Conservation (phyloP, 2,797 vertebrate species). For the Pempheris klunzingeri region DNA sequence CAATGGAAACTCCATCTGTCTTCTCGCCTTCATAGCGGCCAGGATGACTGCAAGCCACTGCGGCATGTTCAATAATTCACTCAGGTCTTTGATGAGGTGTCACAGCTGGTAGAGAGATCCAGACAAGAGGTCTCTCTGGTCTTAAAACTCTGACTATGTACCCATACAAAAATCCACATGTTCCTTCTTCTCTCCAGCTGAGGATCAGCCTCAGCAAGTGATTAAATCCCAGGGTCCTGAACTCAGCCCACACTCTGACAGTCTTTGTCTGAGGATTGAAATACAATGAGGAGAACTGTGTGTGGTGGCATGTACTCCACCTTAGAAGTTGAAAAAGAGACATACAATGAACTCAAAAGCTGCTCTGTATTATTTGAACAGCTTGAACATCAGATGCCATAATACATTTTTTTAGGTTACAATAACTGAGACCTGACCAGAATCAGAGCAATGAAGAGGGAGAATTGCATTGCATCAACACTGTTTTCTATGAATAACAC, state of each 20-base stretch:
- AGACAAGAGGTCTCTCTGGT: constrained; percentile 29
- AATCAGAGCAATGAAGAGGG: neutral
- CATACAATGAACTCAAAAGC: too few species aligned
- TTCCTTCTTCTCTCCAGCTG: neutral
- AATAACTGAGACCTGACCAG: neutral
- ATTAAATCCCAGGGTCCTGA: constrained; percentile 16
- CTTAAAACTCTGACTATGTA: constrained; percentile 19
- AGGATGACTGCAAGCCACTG: constrained; percentile 20
- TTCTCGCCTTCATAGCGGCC: constrained; percentile 17
- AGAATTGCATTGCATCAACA: neutral
- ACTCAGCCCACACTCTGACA: neutral
- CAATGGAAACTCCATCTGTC: constrained; percentile 47
- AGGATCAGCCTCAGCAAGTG: neutral
- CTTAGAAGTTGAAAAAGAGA: neutral
- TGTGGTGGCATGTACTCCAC: neutral
- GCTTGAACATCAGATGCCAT: neutral
- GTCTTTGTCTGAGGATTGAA: constrained; percentile 5
- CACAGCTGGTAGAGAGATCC: constrained; percentile 39
- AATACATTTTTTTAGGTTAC: neutral
- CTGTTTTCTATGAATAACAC: neutral
- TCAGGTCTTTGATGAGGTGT: constrained; percentile 42
- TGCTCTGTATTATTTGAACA: neutral
- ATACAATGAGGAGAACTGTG: neutral
- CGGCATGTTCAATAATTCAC: constrained; percentile 55
- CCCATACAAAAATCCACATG: constrained; percentile 6